Evolutionary conservation across 2,888 invertebrate species (phyloP).

Genomic region (Drosophila meridionalis): DNA sequence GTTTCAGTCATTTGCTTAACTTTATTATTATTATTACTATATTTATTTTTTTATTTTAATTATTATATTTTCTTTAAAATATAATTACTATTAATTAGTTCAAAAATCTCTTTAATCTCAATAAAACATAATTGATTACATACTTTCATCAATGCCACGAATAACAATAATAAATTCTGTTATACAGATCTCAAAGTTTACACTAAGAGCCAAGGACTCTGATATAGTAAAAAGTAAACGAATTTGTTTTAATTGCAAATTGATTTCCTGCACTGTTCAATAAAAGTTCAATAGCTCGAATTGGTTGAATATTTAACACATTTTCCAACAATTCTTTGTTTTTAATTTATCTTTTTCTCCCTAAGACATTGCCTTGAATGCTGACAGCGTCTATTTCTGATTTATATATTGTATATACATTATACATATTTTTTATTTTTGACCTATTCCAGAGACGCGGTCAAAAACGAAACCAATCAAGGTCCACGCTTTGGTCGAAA

Average conservation of each 20-base stretch:
- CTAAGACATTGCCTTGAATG: slow-evolving; percentile 36
- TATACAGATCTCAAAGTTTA: background rate
- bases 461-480: slow-evolving; percentile 45
- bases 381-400: slow-evolving; percentile 23
- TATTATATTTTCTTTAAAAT: too few relatives aligned
- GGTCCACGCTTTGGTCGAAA: slow-evolving; percentile 40
- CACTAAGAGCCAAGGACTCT: slow-evolving; percentile 8
- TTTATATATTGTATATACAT: background rate
- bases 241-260: slow-evolving; percentile 18
- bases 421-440: slow-evolving; percentile 12
- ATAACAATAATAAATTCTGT: background rate
- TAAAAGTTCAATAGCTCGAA: slow-evolving; percentile 30
- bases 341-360: slow-evolving; percentile 16
- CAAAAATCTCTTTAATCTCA: too few relatives aligned
- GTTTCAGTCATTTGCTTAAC: too few relatives aligned
- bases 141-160: slow-evolving; percentile 1
- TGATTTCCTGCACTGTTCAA: slow-evolving; percentile 15
- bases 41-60: too few relatives aligned
- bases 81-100: too few relatives aligned
- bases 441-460: slow-evolving; percentile 28
- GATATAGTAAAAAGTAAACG: slow-evolving; percentile 3
- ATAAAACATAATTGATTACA: background rate
- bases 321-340: background rate
- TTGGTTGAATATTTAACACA: slow-evolving; percentile 25
- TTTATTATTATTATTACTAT: too few relatives aligned